Evolutionary conservation across 1,140 invertebrate genomes (phyloP), one percentile per base, ranked within the genome.

Genomic region (Zophobas atratus): DNA sequence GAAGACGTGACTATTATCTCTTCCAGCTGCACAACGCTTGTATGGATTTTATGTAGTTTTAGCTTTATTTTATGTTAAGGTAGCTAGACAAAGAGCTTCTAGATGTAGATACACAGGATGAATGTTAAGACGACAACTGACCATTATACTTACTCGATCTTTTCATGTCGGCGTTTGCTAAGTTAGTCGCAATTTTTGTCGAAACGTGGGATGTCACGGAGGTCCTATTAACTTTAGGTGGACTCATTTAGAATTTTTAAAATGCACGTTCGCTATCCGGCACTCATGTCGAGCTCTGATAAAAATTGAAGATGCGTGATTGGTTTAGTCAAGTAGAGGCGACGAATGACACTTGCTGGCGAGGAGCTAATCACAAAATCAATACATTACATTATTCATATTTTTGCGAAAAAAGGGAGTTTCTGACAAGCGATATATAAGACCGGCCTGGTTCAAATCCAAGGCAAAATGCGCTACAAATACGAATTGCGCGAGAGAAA

Each of bases 381-480:
- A 57, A 73, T 73, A 73, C 49, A 57, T 73, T 73, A 73, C 71
- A 73, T 73, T 73, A 73, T 73, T 73, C 71, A 73, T 73, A 73
- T 73, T 73, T 73, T 73, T 57, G 43, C 34, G 60, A 67, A 67
- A 67, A 67, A 67, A 39, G 36, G 38, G 39, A 60, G 60, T 2
- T 43, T 33, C 39, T 34, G 60, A 46, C 60, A 67, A 60, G 60
- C 60, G 60, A 48, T 63, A 38, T 63, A 63, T 51, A 51, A 51
- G 20, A 20, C 49, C 35, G 35, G 1, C 34, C 38, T 20, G 6
- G 60, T 4, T 67, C 39, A 32, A 41, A 67, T 41, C 1, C 60
- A 1, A 3, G 20, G 60, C 33, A 48, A 67, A 63, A 63, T 63
- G 49, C 20, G 57, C 57, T 41, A 63, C 57, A 41, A 63, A 56